Evolutionary conservation across 2,797 vertebrate species (phyloP).

Genomic region (Gallinago solitaria): DNA sequence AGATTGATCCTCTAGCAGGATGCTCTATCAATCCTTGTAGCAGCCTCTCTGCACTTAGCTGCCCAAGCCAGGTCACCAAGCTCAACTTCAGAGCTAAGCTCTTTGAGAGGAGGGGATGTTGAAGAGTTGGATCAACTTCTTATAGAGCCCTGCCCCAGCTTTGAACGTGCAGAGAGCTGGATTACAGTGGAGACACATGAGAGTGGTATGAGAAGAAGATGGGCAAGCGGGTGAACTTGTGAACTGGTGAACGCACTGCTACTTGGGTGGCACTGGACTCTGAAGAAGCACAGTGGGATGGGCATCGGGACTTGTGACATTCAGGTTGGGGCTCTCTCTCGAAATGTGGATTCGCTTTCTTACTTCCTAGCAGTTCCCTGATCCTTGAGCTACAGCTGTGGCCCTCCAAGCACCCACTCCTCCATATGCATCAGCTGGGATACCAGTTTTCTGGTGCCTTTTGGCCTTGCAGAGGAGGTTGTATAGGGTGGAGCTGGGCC

Average conservation of each 20-base stretch:
- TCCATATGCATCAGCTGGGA: background rate
- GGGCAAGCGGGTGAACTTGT: background rate
- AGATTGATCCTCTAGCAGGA: background rate
- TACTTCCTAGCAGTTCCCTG: background rate
- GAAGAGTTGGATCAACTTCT: background rate
- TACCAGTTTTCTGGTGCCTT: background rate
- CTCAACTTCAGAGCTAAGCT: background rate
- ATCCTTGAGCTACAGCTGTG: background rate
- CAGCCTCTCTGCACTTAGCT: background rate
- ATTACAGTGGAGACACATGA: background rate
- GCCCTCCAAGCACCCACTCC: background rate
- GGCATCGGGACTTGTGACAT: background rate
- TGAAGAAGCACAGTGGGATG: background rate
- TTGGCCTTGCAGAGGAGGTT: background rate
- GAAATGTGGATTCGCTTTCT: background rate
- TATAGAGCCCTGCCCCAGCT: background rate
- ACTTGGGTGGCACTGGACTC: background rate
- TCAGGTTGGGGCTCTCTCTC: background rate
- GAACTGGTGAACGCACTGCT: background rate
- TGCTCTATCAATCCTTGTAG: background rate
- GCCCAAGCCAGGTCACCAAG: background rate
- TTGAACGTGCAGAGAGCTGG: background rate
- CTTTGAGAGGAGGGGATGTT: background rate
- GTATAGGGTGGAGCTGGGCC: background rate
- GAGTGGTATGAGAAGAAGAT: background rate